These are phyloP conservation scores for Sylvietta virens DNA, from an alignment of 2,113 vertebrate genomes.

Conservation along the genomic window DNA sequence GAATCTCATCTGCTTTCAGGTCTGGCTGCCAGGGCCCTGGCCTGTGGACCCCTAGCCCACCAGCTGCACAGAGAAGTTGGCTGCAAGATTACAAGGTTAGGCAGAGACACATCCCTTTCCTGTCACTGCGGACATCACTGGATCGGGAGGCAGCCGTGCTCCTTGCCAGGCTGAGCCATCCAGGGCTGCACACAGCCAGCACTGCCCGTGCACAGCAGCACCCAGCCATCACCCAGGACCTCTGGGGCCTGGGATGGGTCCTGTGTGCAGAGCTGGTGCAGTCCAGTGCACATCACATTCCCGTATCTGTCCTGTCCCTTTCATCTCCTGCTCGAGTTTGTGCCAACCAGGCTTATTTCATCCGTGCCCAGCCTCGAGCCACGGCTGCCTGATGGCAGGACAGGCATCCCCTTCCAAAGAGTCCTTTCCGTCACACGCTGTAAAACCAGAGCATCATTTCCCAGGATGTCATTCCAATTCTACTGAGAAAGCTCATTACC, in stretches of 20 bases:
- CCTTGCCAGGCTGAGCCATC: neutral
- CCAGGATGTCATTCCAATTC: constrained; percentile 55
- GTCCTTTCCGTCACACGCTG: neutral
- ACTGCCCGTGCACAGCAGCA: neutral
- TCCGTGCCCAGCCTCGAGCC: neutral
- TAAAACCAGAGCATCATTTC: constrained; percentile 40
- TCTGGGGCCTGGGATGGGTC: too few species aligned
- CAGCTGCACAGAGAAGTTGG: neutral
- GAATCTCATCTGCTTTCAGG: neutral
- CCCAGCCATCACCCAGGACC: neutral
- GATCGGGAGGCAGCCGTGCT: accelerated
- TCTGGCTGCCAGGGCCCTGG: neutral
- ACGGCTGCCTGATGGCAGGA: neutral
- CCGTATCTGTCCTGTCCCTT: neutral
- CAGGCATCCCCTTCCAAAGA: neutral
- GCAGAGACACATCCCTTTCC: neutral
- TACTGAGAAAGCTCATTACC: constrained; percentile 46
- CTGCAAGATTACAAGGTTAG: neutral
- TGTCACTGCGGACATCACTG: neutral
- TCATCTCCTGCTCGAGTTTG: neutral
- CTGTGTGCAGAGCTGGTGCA: neutral
- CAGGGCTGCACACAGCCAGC: neutral
- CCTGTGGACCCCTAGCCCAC: neutral
- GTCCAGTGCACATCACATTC: neutral
- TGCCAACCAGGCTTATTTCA: neutral